Evolutionary conservation across 2,888 invertebrate genomes (phyloP), one percentile per base, ranked within the genome.

Genomic region (Nysson spinosus): DNA sequence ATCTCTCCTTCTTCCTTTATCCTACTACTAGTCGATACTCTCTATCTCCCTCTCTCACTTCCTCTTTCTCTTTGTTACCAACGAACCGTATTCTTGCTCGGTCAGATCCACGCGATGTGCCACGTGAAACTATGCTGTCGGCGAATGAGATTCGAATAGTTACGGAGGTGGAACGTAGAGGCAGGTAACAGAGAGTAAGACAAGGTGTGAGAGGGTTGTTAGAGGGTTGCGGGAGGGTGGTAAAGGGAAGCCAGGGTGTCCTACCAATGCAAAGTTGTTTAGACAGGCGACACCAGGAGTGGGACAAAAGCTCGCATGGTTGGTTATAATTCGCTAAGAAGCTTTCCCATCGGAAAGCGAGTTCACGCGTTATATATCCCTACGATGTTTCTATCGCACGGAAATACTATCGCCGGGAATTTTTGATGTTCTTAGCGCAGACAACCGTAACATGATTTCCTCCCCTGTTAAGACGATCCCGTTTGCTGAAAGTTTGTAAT

Each of bases 81-180:
- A 54, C 61, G 40, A 69, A n/a, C 35, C 44, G 42, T 58, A 52
- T 68, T 43, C 60, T 49, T 32, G 46, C 34, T 6, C 24, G 47
- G 47, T 34, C 54, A 57, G 54, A 54, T 55, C 39, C 39, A 30
- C 46, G 54, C 46, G 57, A 67, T 69, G 57, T 40, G 63, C 62
- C 54, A 42, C 58, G 55, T 57, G 75, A 80, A 80, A 78, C 80
- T 83, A 79, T 78, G 78, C 74, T 75, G 76, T 81, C 78, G 74
- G 69, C 75, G 77, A 79, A 82, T 78, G 79, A 77, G 77, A 81
- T 76, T 79, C 66, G 66, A 68, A 72, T 63, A 63, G 66, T 30
- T 65, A 55, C 30, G 52, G 22, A 35, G 11, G n/a, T 5, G 22
- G 30, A 7, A 17, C 14, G 20, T 24, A 14, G 14, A n/a, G 22